Base-by-base conservation (phyloP, 2,888 invertebrate genomes). In the Rhagonycha lutea region DNA sequence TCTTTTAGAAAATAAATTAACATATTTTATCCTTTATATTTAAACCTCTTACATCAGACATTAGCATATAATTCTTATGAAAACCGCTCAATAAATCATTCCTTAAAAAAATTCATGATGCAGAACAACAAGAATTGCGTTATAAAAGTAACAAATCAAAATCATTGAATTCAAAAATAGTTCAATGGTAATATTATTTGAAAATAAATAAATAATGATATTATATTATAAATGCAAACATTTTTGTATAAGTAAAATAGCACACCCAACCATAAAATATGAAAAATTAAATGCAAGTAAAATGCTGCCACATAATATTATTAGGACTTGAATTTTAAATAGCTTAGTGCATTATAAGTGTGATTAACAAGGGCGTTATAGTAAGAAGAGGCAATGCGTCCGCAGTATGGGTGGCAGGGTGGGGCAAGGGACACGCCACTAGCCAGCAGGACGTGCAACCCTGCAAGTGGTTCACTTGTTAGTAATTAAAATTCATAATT, bases 351-450 rank as follows among this genome's bases (percentile, higher is more conserved):
- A 68, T 79, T 79, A 79, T 80, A 79, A 72, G 83, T 78, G 69
- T 81, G 79, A 75, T 84, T 83, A 76, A 83, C 79, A 73, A 84
- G 78, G 78, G 85, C 83, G 80, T 85, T 82, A 83, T 83, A 81
- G 81, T 86, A 86, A 81, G 80, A 79, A 76, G 80, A 79, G 81
- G 85, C 84, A 82, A 86, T 83, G 82, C 83, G 83, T 82, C 86
- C 85, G 83, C 87, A 87, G 84, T 87, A 82, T 82, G 87, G 87
- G 85, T 87, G 87, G 86, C 87, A 87, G 83, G 87, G 85, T 83
- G 86, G 86, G 85, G 85, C 86, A 86, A 87, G 84, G 82, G 85
- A 82, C 80, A 86, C 83, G 82, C 86, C 87, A 80, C 82, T 86
- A 82, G 85, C 85, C 86, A 87, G 84, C 83, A 86, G 84, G 79